Base-by-base conservation (phyloP, 1,140 invertebrate genomes). In the Platyura marginata region DNA sequence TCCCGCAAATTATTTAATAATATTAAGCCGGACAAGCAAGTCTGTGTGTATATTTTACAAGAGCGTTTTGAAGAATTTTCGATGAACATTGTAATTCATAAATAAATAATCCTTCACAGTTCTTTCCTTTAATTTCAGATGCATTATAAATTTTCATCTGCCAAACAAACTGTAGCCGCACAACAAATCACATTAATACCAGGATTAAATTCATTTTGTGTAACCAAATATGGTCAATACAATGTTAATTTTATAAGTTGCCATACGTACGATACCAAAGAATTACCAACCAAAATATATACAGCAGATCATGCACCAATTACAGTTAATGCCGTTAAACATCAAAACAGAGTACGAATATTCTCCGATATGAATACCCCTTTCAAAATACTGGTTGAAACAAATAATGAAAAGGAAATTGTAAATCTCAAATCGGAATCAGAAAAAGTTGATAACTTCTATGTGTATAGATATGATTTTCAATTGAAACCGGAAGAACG, bases 231-330 rank as follows among this genome's bases (percentile, higher is more conserved):
- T 23, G 82, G 79, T n/a, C 58, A 63, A 36, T 94, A 92, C 56
- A 66, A 71, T 37, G 76, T 94, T 25, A 68, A 70, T 32, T 75
- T 88, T 9, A 72, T 72, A 46, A 78, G 88, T 33, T 94, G 91
- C 59, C 90, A 95, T 59, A 65, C 71, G 45, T 92, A 89, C 61
- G 64, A 67, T 9, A 60, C 58, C 49, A n/a, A n/a, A n/a, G 66
- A 60, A 0, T 13, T 57, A 33, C 56, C 59, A 22, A 51, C 37
- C 5, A 55, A 48, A n/a, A 55, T 61, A 34, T 52, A 49, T 11
- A 61, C 57, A 10, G 46, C 49, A 0, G 55, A 60, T 15, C 49
- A 49, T 1, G 51, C 55, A 0, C 58, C 56, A 0, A 33, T 59
- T 21, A 53, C 56, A 11, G 56, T 65, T 13, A 63, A 56, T 46